Percentiles rank a stretch among this genome's conserved stretches.
phyloP scores from a whole-genome alignment of 2,113 vertebrate genomes.

The Phrynocephalus versicolor region DNA sequence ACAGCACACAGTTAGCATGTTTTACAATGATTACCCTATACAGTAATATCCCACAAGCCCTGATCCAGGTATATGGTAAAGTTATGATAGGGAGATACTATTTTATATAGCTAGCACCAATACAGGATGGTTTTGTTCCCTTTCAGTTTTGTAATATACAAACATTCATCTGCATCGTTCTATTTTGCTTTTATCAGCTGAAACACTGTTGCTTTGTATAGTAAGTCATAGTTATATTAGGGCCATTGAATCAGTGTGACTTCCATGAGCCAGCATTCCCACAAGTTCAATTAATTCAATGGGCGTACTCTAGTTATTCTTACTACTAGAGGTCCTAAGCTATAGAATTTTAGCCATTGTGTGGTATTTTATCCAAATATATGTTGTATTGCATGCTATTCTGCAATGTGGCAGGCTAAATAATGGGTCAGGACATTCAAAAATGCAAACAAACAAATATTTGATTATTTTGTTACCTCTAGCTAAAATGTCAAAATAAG shows the following conservation, averaged over 20 bases:
- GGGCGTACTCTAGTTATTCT: not conserved
- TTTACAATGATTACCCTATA: too few relatives aligned
- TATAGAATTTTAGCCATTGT: too few relatives aligned
- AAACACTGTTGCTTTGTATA: too few relatives aligned
- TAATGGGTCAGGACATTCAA: not conserved
- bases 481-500: not conserved
- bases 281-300: too few relatives aligned
- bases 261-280: too few relatives aligned
- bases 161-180: not conserved
- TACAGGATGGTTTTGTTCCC: not conserved
- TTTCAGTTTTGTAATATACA: not conserved
- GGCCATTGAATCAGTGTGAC: too few relatives aligned
- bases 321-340: too few relatives aligned
- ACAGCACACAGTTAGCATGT: too few relatives aligned
- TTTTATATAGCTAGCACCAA: not conserved
- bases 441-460: not conserved
- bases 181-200: not conserved
- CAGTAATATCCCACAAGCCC: too few relatives aligned
- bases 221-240: too few relatives aligned
- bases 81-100: too few relatives aligned
- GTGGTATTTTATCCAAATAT: not conserved
- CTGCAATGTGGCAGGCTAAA: not conserved
- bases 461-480: not conserved
- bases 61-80: too few relatives aligned
- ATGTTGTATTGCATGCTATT: not conserved